Base-by-base conservation (phyloP, 2,888 invertebrate genomes). In the Beris chalybata region DNA sequence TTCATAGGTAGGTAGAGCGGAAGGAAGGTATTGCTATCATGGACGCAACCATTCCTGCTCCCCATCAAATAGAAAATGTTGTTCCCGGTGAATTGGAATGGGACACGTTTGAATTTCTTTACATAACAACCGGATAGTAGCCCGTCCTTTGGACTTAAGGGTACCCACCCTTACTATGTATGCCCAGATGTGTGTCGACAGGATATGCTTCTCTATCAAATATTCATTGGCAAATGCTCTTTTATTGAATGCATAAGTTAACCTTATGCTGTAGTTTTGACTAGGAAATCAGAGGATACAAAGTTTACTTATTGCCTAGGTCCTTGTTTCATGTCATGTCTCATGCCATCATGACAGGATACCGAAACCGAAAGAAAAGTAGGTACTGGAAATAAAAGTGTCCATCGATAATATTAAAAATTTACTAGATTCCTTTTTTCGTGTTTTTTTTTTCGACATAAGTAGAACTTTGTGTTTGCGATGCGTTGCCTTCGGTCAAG, bases 281-380 rank as follows among this genome's bases (percentile, higher is more conserved):
- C 56, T 67, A 9, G 56, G 69, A 69, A 69, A 69, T 69, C 67
- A 65, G 65, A 54, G 61, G 15, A 52, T 15, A 38, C 61, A 63
- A 61, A 66, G 44, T 64, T 61, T 54, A 59, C 66, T 72, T 72
- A 71, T 72, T 71, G 31, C 44, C 64, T 22, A 47, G 32, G 30
- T 30, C 31, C 48, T 57, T 31, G 71, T 70, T 71, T 72, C 70
- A 69, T 72, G 72, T 72, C 71, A 70, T 70, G 70, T 13, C 22
- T 72, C 71, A 70, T 70, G 70, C 32, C 13, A 32, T 50, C 61
- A 22, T 61, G 61, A 22, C 22, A 32, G 38, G 38, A 13, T 61
- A 50, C 52, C 22, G 22, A 61, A 61, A 61, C 52, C 61, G 29
- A 29, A 29, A 61, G n/a, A 38, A 3, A 38, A 22, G 22, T 50